Conservation (phyloP, 2,888 invertebrate species). For the Candidula unifasciata region DNA sequence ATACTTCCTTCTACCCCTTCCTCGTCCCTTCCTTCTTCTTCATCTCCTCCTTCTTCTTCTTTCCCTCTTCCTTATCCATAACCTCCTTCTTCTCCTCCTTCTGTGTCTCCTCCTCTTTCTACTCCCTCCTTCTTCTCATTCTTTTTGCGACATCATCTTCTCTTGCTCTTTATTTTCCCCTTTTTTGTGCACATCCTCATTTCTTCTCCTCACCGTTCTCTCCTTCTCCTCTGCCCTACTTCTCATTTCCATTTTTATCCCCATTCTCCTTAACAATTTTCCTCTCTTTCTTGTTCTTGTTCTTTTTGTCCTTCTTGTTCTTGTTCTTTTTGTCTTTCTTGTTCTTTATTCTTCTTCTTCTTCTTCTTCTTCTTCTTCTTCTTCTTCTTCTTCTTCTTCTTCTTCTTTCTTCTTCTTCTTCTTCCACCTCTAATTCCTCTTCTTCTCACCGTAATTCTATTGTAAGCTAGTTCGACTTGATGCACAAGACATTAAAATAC, state of each 20-base stretch:
- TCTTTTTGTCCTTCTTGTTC: background rate
- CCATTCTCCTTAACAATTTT: background rate
- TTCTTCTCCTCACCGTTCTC: background rate
- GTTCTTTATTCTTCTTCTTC: background rate
- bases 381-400: background rate
- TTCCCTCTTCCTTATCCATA: no score
- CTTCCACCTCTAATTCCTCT: no score
- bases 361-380: background rate
- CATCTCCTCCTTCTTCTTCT: no score
- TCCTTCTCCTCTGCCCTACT: background rate
- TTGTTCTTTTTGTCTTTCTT: background rate
- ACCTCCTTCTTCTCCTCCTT: no score
- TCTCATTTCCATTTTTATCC: background rate
- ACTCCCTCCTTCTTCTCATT: background rate
- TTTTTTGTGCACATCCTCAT: background rate
- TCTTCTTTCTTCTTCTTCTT: background rate
- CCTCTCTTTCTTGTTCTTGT: background rate
- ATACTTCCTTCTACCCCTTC: no score
- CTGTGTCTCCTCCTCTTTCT: background rate
- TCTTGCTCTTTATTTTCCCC: background rate
- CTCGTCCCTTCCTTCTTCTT: no score
- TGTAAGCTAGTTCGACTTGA: no score
- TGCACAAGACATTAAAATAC: no score
- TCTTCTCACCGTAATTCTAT: no score
- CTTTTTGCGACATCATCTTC: no score